Evolutionary conservation across 2,888 invertebrate genomes (phyloP).

Genomic region (Trisateles emortualis): DNA sequence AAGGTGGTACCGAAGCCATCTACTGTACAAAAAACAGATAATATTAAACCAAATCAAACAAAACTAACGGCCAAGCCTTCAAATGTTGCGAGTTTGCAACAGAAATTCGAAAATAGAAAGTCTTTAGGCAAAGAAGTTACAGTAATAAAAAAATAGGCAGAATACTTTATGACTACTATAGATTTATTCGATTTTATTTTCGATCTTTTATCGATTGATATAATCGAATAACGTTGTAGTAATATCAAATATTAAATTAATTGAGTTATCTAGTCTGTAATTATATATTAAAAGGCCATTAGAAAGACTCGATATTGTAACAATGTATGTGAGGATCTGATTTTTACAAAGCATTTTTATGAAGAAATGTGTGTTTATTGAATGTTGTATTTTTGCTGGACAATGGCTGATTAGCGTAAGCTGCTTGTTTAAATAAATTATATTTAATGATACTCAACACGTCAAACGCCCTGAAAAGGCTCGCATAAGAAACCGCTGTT

Average conservation of each 20-base stretch:
- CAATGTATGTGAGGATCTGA: constrained; percentile 50
- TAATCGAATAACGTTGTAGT: constrained; percentile 8
- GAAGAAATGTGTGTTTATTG: constrained; percentile 21
- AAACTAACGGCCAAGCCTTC: constrained; percentile 87
- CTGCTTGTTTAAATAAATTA: constrained; percentile 14
- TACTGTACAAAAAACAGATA: constrained; percentile 64
- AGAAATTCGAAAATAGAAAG: constrained; percentile 91
- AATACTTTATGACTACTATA: constrained; percentile 28
- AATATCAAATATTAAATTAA: constrained; percentile 32
- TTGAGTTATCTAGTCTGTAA: constrained; percentile 53
- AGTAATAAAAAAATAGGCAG: constrained; percentile 65
- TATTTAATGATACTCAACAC: not conserved
- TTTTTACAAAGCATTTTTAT: constrained; percentile 30
- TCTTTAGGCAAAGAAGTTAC: constrained; percentile 77
- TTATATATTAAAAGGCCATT: constrained; percentile 51
- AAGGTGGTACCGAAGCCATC: constrained; percentile 81
- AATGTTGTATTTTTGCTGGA: constrained; percentile 22
- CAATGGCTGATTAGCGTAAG: constrained; percentile 33
- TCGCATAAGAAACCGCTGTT: no score
- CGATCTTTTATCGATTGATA: not conserved
- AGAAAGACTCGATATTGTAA: constrained; percentile 37
- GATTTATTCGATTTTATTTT: constrained; percentile 45
- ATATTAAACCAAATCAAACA: constrained; percentile 71
- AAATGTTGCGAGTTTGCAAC: constrained; percentile 92
- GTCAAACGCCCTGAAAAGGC: not conserved